Percentiles rank a stretch among this genome's conserved stretches.
These are phyloP conservation scores for Aurelia coerulea DNA, from an alignment of 30 jellyfish, hydroid and myxozoan species.

Conservation along the genomic window DNA sequence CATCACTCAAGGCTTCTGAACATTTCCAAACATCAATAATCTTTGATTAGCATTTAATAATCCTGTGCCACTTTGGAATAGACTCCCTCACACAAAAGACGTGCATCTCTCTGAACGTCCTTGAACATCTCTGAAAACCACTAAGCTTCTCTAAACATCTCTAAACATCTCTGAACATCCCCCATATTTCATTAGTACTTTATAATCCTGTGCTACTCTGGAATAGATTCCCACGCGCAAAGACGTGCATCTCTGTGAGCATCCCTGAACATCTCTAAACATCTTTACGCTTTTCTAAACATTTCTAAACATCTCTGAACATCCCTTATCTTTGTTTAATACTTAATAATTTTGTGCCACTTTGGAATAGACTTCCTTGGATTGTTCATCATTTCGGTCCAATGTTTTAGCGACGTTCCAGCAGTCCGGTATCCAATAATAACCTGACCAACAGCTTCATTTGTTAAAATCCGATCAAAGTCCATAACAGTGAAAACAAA, in stretches of 20 bases:
- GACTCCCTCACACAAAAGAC: slow-evolving; percentile 34
- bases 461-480: slow-evolving; percentile 79
- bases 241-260: no score
- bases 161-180: no score
- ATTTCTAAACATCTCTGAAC: no score
- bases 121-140: no score
- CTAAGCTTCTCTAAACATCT: no score
- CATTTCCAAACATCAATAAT: no score
- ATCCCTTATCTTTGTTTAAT: neutral
- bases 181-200: slow-evolving; percentile 22
- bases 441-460: slow-evolving; percentile 90
- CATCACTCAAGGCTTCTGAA: no score
- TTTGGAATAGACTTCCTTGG: slow-evolving; percentile 87
- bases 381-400: slow-evolving; percentile 96
- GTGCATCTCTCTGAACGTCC: no score
- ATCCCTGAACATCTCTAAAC: no score
- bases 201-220: slow-evolving; percentile 91
- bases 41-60: slow-evolving; percentile 48
- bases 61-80: slow-evolving; percentile 91
- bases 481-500: slow-evolving; percentile 92
- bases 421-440: slow-evolving; percentile 94
- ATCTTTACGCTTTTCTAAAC: no score
- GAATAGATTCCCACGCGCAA: slow-evolving; percentile 50
- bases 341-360: slow-evolving; percentile 93
- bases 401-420: slow-evolving; percentile 88